Evolutionary conservation across 2,797 vertebrate species (phyloP), one percentile per base, ranked within the genome.

Genomic region (Scolopax rusticola): DNA sequence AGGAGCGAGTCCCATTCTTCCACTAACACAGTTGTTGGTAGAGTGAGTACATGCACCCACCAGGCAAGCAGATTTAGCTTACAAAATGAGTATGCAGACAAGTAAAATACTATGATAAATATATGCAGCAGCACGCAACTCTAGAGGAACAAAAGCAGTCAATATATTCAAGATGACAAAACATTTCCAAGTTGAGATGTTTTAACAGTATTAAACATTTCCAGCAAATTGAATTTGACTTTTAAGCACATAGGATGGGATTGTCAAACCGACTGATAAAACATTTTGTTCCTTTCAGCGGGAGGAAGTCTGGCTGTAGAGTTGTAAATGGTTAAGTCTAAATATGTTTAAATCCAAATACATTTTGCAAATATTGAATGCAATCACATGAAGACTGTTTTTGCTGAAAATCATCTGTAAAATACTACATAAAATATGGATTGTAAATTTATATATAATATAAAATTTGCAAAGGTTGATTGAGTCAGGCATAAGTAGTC

Each of bases 391-490:
- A 56, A 61, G 5, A 3, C 27, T 7, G 6, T 15, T 60, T 89
- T 50, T 56, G 6, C 57, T 68, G 19, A n/a, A 79, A 65, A 36
- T 2, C 7, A 3, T 15, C 41, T 20, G 5, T 7, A 85, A 69
- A 86, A 73, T 6, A 59, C 1, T 7, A 11, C 1, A 54, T 30
- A 25, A 73, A 65, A 45, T 13, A 24, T 5, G 3, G 5, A 84
- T 64, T 4, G 1, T 1, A 2, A 5, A 14, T 17, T 32, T 12
- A 6, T 19, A 79, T 36, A 36, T 30, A 36, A 13, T 7, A n/a
- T 12, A n/a, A 63, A 27, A 33, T 83, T 54, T 4, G 2, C 12
- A 12, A 63, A 67, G 5, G 11, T 16, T 38, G 11, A 33, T 3
- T 15, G 30, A 41, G 3, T 12, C 41, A 40, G 15, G 28, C 25